Evolutionary conservation across 2,797 vertebrate species (phyloP), one percentile per base, ranked within the genome.

Genomic region (Chelon auratus): DNA sequence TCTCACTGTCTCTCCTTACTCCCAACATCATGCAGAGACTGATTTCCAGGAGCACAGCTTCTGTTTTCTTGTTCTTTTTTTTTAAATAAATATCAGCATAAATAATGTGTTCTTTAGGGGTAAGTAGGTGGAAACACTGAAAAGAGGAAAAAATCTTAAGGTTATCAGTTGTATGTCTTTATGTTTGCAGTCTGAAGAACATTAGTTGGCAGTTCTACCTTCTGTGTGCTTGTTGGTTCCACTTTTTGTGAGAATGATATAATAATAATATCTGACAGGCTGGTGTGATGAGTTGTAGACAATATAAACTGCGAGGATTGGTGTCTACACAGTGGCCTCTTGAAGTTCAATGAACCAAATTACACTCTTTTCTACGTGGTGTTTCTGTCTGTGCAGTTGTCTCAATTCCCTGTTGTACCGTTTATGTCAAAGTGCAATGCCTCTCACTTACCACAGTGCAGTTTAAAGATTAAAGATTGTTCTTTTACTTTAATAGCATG

Each of bases 21-120:
- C 70, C 70, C 78, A 87, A 78, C 80, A 80, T 91, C 87, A 83
- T 80, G 37, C 85, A 91, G 83, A 93, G 91, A 93, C 92, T 90
- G 80, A 75, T 71, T 75, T 91, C 70, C 73, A 74, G 86, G 80
- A 92, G 80, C 83, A 87, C 63, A 68, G 84, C 86, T 86, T 77
- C 80, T 79, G 17, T 78, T 76, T 70, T 82, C 68, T 76, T 69
- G 11, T 70, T 74, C 52, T 76, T 69, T 72, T 80, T 62, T 74
- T 53, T 67, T n/a, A 60, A 80, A 81, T 76, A 80, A 81, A 81
- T 80, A 57, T 85, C 1, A 50, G 63, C 63, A 70, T 81, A 57
- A 75, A 73, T 77, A 63, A 70, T 67, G 62, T 82, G 68, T 81
- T 78, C 52, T 77, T 42, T 77, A 72, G 56, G 42, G 56, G 50